A percentile compares a stretch with the other conserved stretches of the same genome.
Conservation (phyloP, 2,113 vertebrate genomes). For the Centropus unirufus region DNA sequence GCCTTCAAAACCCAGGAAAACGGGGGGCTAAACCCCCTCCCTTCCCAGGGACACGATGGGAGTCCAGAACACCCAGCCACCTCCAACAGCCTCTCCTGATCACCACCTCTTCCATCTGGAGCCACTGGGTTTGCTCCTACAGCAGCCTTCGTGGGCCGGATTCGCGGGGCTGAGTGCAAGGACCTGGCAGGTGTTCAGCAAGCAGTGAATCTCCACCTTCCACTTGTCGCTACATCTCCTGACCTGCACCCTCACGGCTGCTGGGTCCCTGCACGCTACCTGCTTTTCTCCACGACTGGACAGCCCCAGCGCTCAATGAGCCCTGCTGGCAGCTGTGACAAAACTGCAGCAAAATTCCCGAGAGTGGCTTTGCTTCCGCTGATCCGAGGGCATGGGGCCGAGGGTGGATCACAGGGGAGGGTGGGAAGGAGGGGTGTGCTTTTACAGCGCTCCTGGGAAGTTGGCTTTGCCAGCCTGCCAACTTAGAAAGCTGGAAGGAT, state of each 20-base stretch:
- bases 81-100: not conserved
- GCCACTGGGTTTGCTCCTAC: not conserved
- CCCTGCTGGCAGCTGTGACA: not conserved
- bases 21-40: not conserved
- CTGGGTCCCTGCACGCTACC: not conserved
- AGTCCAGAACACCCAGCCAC: not conserved
- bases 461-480: conserved; percentile 26
- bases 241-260: not conserved
- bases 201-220: not conserved
- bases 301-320: not conserved
- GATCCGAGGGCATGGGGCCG: not conserved
- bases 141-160: not conserved
- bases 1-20: not conserved
- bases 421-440: conserved; percentile 22
- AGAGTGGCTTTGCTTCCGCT: not conserved
- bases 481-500: not conserved
- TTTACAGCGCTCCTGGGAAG: conserved; percentile 42
- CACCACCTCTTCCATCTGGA: not conserved
- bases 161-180: not conserved
- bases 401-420: not conserved
- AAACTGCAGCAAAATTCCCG: conserved; percentile 17
- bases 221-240: not conserved
- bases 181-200: not conserved
- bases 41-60: accelerated
- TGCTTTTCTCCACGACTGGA: not conserved